Evolutionary conservation across 2,113 vertebrate genomes (phyloP), one percentile per base, ranked within the genome.

Genomic region (Coptodon bakossiorum): DNA sequence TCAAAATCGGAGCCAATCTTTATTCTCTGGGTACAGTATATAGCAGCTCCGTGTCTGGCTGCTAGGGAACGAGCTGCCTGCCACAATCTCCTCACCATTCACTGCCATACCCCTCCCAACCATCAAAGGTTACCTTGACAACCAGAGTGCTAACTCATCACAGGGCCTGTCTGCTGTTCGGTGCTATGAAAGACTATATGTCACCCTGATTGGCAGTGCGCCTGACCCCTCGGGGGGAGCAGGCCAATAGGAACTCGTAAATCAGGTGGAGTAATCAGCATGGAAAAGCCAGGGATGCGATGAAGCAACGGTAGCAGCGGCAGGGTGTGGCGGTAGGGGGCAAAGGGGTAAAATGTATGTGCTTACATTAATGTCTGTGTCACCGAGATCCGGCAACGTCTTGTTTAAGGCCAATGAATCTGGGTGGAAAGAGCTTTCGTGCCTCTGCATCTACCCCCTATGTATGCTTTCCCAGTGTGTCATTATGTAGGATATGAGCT

Each of bases 81-180:
- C 82, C 34, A 63, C 40, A 88, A 31, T 88, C 91, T 95, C 91
- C 90, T 95, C 94, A 90, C 89, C 88, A 95, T 94, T 94, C 92
- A 92, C 88, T 45, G 83, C 91, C 92, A 92, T 93, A 86, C 94
- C 91, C 93, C 93, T 92, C 86, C 91, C 91, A 91, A 87, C 92
- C 86, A 92, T 95, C 93, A 94, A 93, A 94, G 90, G 95, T 96
- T 95, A 93, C 95, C 95, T 90, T 94, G 95, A 92, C 95, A 95
- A 95, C 95, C 93, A 89, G 93, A 94, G 95, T 95, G 95, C 95
- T 94, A 96, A 95, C 95, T 96, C 95, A 95, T 95, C 95, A 94
- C 90, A 68, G 5, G 76, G 63, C 71, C 88, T 89, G 93, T 94
- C 88, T 90, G 87, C 91, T 73, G 93, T 88, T 92, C 87, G 92